phyloP scores from a whole-genome alignment of 2,797 vertebrate genomes.

The Pipistrellus nathusii region DNA sequence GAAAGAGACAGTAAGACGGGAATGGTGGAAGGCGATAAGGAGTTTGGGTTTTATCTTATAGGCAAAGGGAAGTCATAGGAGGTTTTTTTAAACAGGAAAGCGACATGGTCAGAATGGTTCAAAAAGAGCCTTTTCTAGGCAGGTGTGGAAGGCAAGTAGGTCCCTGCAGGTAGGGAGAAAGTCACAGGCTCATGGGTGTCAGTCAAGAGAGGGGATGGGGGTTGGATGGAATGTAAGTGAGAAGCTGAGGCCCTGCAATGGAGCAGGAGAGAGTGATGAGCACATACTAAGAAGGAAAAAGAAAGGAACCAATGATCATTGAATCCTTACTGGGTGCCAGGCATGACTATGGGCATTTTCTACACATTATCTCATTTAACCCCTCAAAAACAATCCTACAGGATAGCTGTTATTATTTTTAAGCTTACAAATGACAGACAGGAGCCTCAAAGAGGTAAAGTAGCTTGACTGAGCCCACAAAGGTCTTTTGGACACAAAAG shows the following conservation, averaged over 20 bases:
- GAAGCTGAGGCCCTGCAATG: neutral
- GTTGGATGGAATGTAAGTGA: neutral
- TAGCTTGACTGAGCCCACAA: neutral
- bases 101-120: neutral
- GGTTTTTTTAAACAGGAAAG: conserved; percentile 41
- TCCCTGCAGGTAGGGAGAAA: neutral
- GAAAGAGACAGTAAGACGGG: neutral
- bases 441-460: conserved; percentile 7
- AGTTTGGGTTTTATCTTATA: neutral
- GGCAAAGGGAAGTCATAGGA: neutral
- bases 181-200: neutral
- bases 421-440: neutral
- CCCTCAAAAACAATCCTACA: neutral
- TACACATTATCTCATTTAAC: neutral
- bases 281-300: neutral
- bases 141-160: neutral
- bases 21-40: neutral
- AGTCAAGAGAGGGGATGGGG: neutral
- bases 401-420: neutral
- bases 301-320: neutral
- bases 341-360: neutral
- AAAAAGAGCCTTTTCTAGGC: conserved; percentile 14
- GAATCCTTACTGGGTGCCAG: neutral
- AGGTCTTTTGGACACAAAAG: neutral
- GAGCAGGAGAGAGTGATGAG: neutral